Conservation (phyloP, 1,140 invertebrate species). For the Anoplolepis gracilipes region DNA sequence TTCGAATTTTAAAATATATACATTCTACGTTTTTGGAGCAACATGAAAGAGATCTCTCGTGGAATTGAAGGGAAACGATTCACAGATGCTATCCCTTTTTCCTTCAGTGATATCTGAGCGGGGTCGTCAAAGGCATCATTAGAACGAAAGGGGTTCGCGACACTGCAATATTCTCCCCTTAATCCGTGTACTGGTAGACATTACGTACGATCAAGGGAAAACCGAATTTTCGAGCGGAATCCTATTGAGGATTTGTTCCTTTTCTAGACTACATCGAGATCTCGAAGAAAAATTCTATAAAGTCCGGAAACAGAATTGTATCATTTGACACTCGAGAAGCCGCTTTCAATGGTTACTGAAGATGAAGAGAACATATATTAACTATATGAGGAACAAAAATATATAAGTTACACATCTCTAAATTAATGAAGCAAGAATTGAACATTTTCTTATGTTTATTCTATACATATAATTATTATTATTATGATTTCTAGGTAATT, state of each 20-base stretch:
- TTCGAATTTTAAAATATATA: background rate
- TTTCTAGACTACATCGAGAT: conserved; percentile 54
- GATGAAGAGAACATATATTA: background rate
- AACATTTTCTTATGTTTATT: too few species aligned
- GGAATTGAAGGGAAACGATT: conserved; percentile 38
- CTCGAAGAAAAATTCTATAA: background rate
- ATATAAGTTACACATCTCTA: too few species aligned
- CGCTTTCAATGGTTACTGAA: background rate
- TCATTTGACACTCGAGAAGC: conserved; percentile 6
- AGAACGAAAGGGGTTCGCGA: conserved; percentile 45
- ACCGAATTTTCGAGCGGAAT: conserved; percentile 59
- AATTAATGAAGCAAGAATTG: too few species aligned
- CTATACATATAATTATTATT: too few species aligned
- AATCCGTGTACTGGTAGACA: conserved; percentile 58
- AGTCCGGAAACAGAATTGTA: background rate
- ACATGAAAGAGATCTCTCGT: conserved; percentile 30
- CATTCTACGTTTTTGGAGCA: background rate
- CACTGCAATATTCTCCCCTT: conserved; percentile 50
- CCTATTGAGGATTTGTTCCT: conserved; percentile 30
- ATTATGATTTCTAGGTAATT: too few species aligned
- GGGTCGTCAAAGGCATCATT: conserved; percentile 30
- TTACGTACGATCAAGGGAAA: conserved; percentile 49
- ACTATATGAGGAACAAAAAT: too few species aligned
- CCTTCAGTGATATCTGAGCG: conserved; percentile 31
- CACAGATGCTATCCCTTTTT: conserved; percentile 31